A percentile compares a stretch with the other conserved stretches of the same genome.
These are phyloP conservation scores for Ptychobarbus kaznakovi DNA, from an alignment of 2,797 vertebrate species.

Conservation along the genomic window DNA sequence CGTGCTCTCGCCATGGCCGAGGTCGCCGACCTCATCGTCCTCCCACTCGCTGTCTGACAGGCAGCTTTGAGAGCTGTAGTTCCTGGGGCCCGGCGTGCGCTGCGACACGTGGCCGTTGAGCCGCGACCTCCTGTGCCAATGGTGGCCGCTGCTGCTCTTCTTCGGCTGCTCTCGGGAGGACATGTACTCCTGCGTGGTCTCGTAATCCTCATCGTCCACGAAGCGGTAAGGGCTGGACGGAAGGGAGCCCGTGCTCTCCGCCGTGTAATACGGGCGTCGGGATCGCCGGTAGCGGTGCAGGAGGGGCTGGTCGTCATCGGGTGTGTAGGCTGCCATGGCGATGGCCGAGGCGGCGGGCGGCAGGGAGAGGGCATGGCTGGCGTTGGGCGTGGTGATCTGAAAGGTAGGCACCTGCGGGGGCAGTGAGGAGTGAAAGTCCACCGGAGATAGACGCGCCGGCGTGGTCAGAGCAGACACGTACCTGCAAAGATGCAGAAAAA, in stretches of 20 bases:
- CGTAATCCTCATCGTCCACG: conserved; percentile 93
- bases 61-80: conserved; percentile 93
- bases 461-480: conserved; percentile 97
- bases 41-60: conserved; percentile 90
- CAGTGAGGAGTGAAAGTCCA: conserved; percentile 93
- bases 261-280: conserved; percentile 85
- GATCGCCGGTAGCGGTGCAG: conserved; percentile 84
- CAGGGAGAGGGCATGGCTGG: conserved; percentile 89
- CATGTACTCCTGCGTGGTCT: conserved; percentile 95
- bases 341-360: conserved; percentile 84
- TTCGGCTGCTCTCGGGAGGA: conserved; percentile 89
- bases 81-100: conserved; percentile 83
- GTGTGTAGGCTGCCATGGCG: conserved; percentile 78
- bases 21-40: conserved; percentile 87
- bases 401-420: conserved; percentile 93
- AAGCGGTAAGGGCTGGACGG: conserved; percentile 94
- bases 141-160: conserved; percentile 86
- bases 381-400: conserved; percentile 95
- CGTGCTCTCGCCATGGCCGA: conserved; percentile 89
- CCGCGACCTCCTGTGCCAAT: conserved; percentile 87
- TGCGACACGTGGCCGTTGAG: conserved; percentile 90
- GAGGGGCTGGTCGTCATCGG: conserved; percentile 91
- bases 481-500: conserved; percentile 71
- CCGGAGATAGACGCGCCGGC: conserved; percentile 92
- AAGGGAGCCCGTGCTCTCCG: conserved; percentile 92